Evolutionary conservation across 2,888 invertebrate species (phyloP).

Genomic region (Bombylius discolor): DNA sequence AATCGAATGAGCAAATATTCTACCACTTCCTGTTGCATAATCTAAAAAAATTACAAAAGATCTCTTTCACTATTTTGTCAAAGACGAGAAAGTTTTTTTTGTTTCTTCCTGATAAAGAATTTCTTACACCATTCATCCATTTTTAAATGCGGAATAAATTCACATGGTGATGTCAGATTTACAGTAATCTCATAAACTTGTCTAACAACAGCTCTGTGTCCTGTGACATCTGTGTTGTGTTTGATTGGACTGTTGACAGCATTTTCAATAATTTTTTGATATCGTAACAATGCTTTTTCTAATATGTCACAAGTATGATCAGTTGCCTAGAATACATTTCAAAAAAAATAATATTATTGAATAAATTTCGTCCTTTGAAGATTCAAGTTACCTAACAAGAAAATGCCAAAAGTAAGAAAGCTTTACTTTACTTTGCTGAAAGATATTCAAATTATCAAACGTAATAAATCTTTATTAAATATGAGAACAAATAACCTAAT

Average conservation of each 20-base stretch:
- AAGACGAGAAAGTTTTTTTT: no score
- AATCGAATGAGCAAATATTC: conserved; percentile 38
- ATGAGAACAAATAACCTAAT: no score
- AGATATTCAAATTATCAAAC: no score
- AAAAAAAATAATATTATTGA: no score
- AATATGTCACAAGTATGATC: conserved; percentile 43
- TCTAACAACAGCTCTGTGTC: background rate
- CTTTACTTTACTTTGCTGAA: background rate
- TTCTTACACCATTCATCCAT: conserved; percentile 70
- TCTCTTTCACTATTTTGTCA: background rate
- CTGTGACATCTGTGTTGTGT: no score
- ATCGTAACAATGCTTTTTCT: conserved; percentile 43
- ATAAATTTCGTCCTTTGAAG: no score
- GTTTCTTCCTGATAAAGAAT: no score
- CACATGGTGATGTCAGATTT: conserved; percentile 46
- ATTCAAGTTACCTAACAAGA: no score
- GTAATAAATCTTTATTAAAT: no score
- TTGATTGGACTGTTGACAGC: conserved; percentile 14
- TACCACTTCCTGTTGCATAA: conserved; percentile 20
- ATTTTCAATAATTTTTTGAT: conserved; percentile 35
- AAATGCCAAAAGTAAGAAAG: background rate
- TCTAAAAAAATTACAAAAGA: conserved; percentile 11
- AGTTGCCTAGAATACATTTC: conserved; percentile 24
- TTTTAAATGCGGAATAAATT: conserved; percentile 47
- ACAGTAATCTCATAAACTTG: conserved; percentile 39